Base-by-base conservation (phyloP, 2,113 vertebrate species). In the Microtus richardsoni region DNA sequence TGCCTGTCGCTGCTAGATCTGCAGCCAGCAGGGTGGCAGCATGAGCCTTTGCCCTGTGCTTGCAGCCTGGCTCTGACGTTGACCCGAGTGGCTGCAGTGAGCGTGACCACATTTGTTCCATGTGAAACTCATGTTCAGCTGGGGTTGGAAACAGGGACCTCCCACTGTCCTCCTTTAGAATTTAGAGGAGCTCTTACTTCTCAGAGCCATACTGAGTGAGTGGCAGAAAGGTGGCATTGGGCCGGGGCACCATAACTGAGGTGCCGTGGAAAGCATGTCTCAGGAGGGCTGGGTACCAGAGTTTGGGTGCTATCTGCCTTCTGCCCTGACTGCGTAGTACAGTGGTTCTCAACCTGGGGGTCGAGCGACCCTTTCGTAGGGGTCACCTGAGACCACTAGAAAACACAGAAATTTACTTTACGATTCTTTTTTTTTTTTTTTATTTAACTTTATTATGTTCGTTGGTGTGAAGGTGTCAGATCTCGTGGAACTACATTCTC, bases 81-180 rank as follows among this genome's bases (percentile, higher is more conserved):
- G 12, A 0, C 1, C 0, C 13, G 2, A 2, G n/a, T 0, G 36
- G 39, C 5, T 3, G 7, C 92, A 0, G 54, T 28, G 0, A 2
- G 44, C 2, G 0, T 21, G 7, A 58, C 12, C 19, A 1, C 16
- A 1, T 73, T 41, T 54, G 44, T 36, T 36, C 28, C n/a, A 0
- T 39, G 22, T 47, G 39, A 14, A 16, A 12, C 70, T 68, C 4
- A 0, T 0, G 0, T 24, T 36, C 3, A 2, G 49, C 36, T 1
- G 0, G 19, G 1, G 9, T 7, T 0, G 0, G n/a, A 8, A 7
- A 1, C 36, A 5, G 62, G 22, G 39, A 4, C 21, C n/a, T 41
- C 22, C 36, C 2, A 0, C 4, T 47, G 9, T 21, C 64, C 36
- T 74, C 11, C 24, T 70, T 28, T 7, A 68, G 88, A 60, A 13